Conservation (phyloP, 2,797 vertebrate species). For the Coracias cyanogaster region DNA sequence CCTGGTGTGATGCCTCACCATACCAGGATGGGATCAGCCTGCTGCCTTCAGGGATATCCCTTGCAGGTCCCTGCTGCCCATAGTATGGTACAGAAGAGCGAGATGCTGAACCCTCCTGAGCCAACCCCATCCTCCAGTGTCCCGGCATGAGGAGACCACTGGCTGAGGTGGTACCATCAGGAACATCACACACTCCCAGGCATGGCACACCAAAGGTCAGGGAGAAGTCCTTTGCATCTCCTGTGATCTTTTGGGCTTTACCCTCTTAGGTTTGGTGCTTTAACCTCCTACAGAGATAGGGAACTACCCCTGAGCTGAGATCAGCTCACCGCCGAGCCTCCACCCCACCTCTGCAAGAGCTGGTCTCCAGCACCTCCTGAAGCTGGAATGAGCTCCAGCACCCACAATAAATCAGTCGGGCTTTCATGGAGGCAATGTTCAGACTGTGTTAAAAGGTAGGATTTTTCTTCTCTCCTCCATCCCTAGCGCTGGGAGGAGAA, state of each 20-base stretch:
- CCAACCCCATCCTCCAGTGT: not conserved
- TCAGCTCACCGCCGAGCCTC: fast-evolving
- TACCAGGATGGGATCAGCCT: not conserved
- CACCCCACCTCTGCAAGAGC: not conserved
- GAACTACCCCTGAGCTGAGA: not conserved
- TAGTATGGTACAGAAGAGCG: fast-evolving
- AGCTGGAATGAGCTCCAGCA: not conserved
- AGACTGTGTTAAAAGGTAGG: conserved; percentile 63
- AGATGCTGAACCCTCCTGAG: not conserved
- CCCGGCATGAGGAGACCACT: not conserved
- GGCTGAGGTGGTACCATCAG: not conserved
- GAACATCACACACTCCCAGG: not conserved
- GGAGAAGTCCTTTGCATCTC: not conserved
- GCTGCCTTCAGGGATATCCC: not conserved
- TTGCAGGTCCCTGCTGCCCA: not conserved
- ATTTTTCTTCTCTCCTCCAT: conserved; percentile 45
- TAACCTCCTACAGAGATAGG: not conserved
- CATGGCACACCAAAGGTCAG: not conserved
- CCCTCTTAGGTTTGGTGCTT: not conserved
- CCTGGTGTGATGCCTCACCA: not conserved
- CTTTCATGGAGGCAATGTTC: conserved; percentile 35
- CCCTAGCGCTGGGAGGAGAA: conserved; percentile 42
- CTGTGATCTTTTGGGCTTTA: not conserved
- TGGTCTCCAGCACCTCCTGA: conserved; percentile 11
- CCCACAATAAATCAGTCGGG: not conserved